Percentiles rank a stretch among this genome's conserved stretches.
These are phyloP conservation scores for Oreochromis niloticus DNA, from an alignment of 2,113 vertebrate genomes.

Conservation along the genomic window DNA sequence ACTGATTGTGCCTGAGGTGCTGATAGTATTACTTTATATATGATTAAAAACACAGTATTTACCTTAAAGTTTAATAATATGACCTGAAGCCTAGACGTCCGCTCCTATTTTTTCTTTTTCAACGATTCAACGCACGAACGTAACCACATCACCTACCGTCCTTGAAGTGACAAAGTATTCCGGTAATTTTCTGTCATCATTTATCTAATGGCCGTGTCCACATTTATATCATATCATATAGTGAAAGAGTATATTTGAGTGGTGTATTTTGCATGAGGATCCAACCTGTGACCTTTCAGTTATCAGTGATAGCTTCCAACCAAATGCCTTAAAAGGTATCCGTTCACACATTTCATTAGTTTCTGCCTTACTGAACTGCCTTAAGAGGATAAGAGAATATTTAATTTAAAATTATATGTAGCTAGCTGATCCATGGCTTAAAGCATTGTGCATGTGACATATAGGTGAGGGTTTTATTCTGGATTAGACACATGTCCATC, in stretches of 20 bases:
- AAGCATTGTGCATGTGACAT: not conserved
- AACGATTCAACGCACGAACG: not conserved
- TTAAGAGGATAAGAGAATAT: constrained; percentile 17
- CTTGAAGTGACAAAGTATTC: not conserved
- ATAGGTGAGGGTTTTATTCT: not conserved
- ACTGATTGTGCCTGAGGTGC: not conserved
- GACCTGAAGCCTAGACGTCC: not conserved
- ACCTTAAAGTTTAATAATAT: not conserved
- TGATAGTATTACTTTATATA: not conserved
- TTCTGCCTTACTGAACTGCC: not conserved
- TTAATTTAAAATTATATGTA: constrained; percentile 16
- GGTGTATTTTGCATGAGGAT: not conserved
- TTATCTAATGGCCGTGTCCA: not conserved
- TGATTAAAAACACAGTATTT: not conserved
- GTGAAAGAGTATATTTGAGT: not conserved
- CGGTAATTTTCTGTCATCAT: not conserved
- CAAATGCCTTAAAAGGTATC: not conserved
- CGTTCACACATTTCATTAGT: not conserved
- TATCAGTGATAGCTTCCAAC: not conserved
- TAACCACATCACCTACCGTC: not conserved
- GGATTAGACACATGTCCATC: not conserved
- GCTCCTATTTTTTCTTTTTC: not conserved
- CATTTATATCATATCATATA: not conserved
- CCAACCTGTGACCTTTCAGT: constrained; percentile 16
- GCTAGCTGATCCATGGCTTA: not conserved